These are phyloP conservation scores for Rhinoraja longicauda DNA, from an alignment of 2,797 vertebrate genomes.

Conservation along the genomic window DNA sequence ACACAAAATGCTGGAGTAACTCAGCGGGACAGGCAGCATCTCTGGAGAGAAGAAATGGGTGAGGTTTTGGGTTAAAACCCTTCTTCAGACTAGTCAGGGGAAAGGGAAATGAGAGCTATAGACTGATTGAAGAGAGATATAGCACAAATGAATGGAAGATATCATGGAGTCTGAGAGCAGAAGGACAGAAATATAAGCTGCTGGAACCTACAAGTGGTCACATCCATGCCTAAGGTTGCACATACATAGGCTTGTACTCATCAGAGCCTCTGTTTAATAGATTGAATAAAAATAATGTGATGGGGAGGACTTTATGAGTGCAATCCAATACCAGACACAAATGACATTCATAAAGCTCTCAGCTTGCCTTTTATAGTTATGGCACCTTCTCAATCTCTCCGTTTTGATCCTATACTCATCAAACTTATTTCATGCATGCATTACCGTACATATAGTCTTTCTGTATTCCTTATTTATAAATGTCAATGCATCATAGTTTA, in stretches of 20 bases:
- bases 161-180: too few species aligned
- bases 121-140: too few species aligned
- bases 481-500: constrained; percentile 12
- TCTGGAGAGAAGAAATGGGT: too few species aligned
- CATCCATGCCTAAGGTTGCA: not conserved
- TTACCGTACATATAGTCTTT: not conserved
- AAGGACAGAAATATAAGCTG: too few species aligned
- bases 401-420: constrained; percentile 1
- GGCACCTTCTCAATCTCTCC: constrained; percentile 25
- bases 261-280: constrained; percentile 29
- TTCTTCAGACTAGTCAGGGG: too few species aligned
- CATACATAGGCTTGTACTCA: not conserved
- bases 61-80: too few species aligned
- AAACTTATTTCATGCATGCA: constrained; percentile 1
- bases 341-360: constrained; percentile 32
- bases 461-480: constrained; percentile 32
- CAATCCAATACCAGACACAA: constrained; percentile 29
- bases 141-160: too few species aligned
- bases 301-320: constrained; percentile 27
- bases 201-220: not conserved
- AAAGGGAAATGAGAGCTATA: too few species aligned
- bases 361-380: constrained; percentile 35
- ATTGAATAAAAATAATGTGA: constrained; percentile 16
- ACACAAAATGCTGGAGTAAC: too few species aligned
- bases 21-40: too few species aligned